Percentiles rank a stretch among this genome's conserved stretches.
Conservation (phyloP, 2,888 invertebrate genomes). For the Lasioglossum malachurum region DNA sequence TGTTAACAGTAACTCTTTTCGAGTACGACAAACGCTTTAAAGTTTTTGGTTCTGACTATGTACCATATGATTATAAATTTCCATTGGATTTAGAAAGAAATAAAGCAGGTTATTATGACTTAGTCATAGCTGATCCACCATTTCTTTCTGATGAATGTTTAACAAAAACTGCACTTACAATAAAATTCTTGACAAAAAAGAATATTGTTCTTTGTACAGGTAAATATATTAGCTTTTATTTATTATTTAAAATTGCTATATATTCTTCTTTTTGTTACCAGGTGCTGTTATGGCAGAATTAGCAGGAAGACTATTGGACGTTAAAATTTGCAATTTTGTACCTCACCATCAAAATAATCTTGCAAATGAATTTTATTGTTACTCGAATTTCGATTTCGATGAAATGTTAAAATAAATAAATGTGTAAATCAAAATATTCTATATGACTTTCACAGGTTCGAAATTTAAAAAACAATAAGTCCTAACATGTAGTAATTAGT, state of each 20-base stretch:
- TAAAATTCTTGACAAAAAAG: conserved; percentile 90
- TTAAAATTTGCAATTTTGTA: conserved; percentile 89
- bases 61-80: conserved; percentile 94
- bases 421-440: conserved; percentile 1
- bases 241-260: conserved; percentile 7
- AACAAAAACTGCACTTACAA: conserved; percentile 91
- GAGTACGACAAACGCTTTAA: conserved; percentile 95
- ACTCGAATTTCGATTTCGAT: conserved; percentile 93
- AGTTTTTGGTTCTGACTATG: conserved; percentile 91
- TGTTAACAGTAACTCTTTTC: conserved; percentile 89
- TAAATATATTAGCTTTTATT: conserved; percentile 71
- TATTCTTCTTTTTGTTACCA: conserved; percentile 77
- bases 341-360: conserved; percentile 95
- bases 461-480: not conserved
- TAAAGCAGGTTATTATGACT: conserved; percentile 88
- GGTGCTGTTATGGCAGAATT: conserved; percentile 92
- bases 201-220: conserved; percentile 96
- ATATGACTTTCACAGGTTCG: not conserved
- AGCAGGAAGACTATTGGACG: conserved; percentile 88
- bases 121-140: conserved; percentile 97
- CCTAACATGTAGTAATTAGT: not conserved
- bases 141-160: conserved; percentile 97
- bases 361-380: conserved; percentile 97
- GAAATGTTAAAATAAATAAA: conserved; percentile 46
- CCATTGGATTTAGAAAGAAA: conserved; percentile 90